Evolutionary conservation across 2,888 invertebrate genomes (phyloP).

Genomic region (Synergus itoensis): DNA sequence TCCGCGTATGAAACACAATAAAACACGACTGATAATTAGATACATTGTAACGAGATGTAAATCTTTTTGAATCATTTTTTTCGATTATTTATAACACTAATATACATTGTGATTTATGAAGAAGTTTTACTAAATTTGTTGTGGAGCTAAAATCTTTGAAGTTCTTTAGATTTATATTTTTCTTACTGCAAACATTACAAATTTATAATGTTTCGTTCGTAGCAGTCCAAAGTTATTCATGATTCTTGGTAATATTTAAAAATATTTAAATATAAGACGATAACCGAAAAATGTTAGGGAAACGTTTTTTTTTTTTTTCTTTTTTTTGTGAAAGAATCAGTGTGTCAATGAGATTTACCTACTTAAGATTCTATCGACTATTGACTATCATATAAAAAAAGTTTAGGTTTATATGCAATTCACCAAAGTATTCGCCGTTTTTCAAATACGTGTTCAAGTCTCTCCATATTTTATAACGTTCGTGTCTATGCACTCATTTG

Average conservation of each 20-base stretch:
- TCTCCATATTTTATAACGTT: constrained; percentile 41
- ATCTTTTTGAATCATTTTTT: constrained; percentile 20
- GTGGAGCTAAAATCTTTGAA: constrained; percentile 18
- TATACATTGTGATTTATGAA: constrained; percentile 6
- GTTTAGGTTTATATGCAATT: constrained; percentile 28
- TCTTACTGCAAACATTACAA: constrained; percentile 22
- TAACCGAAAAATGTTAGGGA: constrained; percentile 1
- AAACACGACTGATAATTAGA: constrained; percentile 28
- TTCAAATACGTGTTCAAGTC: constrained; percentile 36
- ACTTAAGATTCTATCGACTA: constrained; percentile 31
- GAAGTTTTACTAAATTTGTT: constrained; percentile 23
- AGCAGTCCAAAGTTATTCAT: constrained; percentile 31
- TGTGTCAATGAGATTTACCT: constrained; percentile 17
- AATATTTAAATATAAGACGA: constrained; percentile 6
- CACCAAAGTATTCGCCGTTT: constrained; percentile 35
- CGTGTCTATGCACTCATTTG: constrained; percentile 38
- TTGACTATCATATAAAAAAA: constrained; percentile 20
- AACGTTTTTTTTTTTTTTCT: constrained; percentile 1
- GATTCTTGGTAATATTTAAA: constrained; percentile 4
- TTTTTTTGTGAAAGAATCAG: neutral
- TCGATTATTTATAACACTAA: constrained; percentile 14
- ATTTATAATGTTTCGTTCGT: constrained; percentile 27
- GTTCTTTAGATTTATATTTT: constrained; percentile 39
- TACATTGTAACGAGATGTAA: constrained; percentile 2
- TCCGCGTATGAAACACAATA: neutral